Evolutionary conservation across 2,888 invertebrate genomes (phyloP), one percentile per base, ranked within the genome.

Genomic region (Daptonema setosum): DNA sequence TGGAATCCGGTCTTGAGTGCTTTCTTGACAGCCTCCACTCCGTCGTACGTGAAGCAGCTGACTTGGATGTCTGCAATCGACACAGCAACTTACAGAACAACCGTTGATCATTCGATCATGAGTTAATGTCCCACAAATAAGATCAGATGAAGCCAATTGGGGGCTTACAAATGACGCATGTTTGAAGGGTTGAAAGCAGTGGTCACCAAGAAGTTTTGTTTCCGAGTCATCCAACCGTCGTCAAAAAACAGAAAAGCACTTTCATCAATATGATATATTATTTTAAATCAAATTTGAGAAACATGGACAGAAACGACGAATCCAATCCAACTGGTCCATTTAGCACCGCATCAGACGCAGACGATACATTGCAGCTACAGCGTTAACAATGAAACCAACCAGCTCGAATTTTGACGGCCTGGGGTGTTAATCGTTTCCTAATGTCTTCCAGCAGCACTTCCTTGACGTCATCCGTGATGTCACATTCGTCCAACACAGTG

Each of bases 31-130:
- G 97, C 97, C 75, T 97, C 95, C 62, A 97, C 93, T 51, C 97
- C 97, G 72, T 97, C 95, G 68, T 95, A 97, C 1, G 87, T 85
- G 67, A 87, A 91, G 72, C 90, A 90, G 0, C 87, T 84, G 63
- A 88, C 87, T 73, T 88, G 86, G 65, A 91, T 83, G 67, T 78
- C 77, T 73, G 62, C 43, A 65, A 60, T n/a, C n/a, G n/a, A n/a
- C n/a, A n/a, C n/a, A n/a, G n/a, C n/a, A n/a, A 53, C 55, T 56
- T 51, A 52, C 53, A n/a, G n/a, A n/a, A n/a, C n/a, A n/a, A n/a
- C n/a, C n/a, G n/a, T n/a, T n/a, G n/a, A n/a, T n/a, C n/a, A n/a
- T n/a, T n/a, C n/a, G n/a, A n/a, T n/a, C n/a, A n/a, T n/a, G n/a
- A n/a, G n/a, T n/a, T n/a, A n/a, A n/a, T n/a, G n/a, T n/a, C n/a